A percentile compares a stretch with the other conserved stretches of the same genome.
Evolutionary conservation across 2,797 vertebrate genomes (phyloP).

Genomic region (Chanos chanos): DNA sequence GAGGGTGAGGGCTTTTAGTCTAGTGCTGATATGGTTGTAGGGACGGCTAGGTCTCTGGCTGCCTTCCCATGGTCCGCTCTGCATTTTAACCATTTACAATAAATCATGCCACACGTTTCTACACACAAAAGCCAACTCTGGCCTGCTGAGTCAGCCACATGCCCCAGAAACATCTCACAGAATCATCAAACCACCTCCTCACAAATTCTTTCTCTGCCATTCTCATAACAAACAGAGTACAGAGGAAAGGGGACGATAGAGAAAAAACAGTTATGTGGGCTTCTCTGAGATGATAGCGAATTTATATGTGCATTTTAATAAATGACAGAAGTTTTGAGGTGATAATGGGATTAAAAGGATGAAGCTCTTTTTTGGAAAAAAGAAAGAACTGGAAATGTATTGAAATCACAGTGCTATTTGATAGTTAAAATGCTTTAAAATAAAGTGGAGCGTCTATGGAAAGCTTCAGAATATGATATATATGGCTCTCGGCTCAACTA

Average conservation of each 20-base stretch:
- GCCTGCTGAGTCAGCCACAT: conserved; percentile 46
- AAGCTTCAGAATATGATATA: too few species aligned
- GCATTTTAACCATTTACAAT: conserved; percentile 71
- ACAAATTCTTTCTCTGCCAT: too few species aligned
- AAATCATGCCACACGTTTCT: conserved; percentile 61
- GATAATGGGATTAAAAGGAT: not conserved
- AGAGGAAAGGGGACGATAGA: not conserved
- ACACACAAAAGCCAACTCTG: conserved; percentile 35
- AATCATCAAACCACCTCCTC: not conserved
- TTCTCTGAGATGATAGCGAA: not conserved
- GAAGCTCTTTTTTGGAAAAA: not conserved
- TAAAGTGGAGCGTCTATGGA: too few species aligned
- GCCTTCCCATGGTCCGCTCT: conserved; percentile 57
- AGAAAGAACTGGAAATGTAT: not conserved
- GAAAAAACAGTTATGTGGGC: not conserved
- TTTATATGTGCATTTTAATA: conserved; percentile 10
- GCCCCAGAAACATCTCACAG: conserved; percentile 17
- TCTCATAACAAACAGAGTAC: conserved; percentile 36
- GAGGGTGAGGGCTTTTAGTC: conserved; percentile 23
- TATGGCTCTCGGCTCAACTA: too few species aligned
- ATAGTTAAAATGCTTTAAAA: too few species aligned
- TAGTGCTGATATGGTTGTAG: too few species aligned
- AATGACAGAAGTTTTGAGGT: not conserved
- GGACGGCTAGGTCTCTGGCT: conserved; percentile 43
- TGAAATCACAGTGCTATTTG: not conserved